A percentile compares a stretch with the other conserved stretches of the same genome.
Evolutionary conservation across 2,888 invertebrate genomes (phyloP).

Genomic region (Seira musarum): DNA sequence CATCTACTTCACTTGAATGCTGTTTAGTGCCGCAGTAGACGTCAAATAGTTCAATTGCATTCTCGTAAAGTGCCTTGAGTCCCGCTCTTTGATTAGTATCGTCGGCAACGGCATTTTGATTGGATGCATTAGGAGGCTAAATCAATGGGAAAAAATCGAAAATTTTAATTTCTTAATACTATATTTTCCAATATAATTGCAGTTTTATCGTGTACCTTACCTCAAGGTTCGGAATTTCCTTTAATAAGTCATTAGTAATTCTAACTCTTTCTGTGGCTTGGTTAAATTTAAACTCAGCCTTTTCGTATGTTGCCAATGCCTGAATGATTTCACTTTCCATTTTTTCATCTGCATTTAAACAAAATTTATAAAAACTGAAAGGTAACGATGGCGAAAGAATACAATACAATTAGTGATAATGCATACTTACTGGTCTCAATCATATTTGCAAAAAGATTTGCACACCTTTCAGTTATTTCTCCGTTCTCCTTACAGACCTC

Average conservation of each 20-base stretch:
- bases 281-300: not conserved
- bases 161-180: not conserved
- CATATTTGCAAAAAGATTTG: too few relatives aligned
- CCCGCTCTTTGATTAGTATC: not conserved
- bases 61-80: conserved; percentile 21
- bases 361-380: too few relatives aligned
- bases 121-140: too few relatives aligned
- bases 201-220: not conserved
- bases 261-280: not conserved
- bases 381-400: too few relatives aligned
- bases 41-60: conserved; percentile 33
- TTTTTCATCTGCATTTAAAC: too few relatives aligned
- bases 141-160: not conserved
- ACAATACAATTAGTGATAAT: too few relatives aligned
- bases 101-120: too few relatives aligned
- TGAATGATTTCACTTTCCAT: too few relatives aligned
- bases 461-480: conserved; percentile 28
- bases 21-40: not conserved
- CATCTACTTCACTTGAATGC: not conserved
- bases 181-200: too few relatives aligned
- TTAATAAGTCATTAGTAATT: not conserved
- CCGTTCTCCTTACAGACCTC: not conserved
- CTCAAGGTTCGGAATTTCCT: not conserved
- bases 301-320: not conserved
- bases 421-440: too few relatives aligned